These are phyloP conservation scores for Phaethornis superciliosus DNA, from an alignment of 2,113 vertebrate species.

Conservation along the genomic window DNA sequence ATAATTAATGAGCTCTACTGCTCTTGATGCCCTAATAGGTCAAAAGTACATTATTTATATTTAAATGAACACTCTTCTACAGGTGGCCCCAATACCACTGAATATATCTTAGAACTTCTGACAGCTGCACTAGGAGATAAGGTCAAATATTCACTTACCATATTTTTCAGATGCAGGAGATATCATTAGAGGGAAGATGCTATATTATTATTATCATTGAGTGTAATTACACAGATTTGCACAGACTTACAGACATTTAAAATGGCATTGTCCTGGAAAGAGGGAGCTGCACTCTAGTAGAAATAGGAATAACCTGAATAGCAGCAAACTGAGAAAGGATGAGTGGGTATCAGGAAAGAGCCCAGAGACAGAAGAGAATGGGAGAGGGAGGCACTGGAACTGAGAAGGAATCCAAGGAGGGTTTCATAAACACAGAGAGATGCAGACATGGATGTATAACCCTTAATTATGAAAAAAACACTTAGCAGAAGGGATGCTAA, in stretches of 20 bases:
- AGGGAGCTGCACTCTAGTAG: not conserved
- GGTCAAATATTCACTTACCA: not conserved
- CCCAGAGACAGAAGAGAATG: not conserved
- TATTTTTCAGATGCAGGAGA: not conserved
- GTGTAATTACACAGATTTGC: not conserved
- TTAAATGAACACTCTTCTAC: conserved; percentile 6
- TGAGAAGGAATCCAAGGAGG: not conserved
- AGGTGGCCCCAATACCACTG: not conserved
- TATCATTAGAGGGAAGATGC: not conserved
- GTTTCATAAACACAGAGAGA: not conserved
- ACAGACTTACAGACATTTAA: not conserved
- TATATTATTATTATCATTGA: not conserved
- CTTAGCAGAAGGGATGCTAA: not conserved
- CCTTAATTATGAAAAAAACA: not conserved
- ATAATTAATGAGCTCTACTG: conserved; percentile 38
- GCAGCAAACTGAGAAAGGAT: not conserved
- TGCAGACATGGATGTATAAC: not conserved
- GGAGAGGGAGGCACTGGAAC: not conserved
- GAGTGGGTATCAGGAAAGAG: not conserved
- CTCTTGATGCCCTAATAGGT: conserved; percentile 19
- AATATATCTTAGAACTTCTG: not conserved
- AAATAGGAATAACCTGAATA: not conserved
- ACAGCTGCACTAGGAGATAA: not conserved
- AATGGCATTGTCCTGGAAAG: accelerated
- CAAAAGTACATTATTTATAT: conserved; percentile 33